A percentile compares a stretch with the other conserved stretches of the same genome.
These are phyloP conservation scores for Spinibarbus caldwelli DNA, from an alignment of 2,797 vertebrate species.

Conservation along the genomic window DNA sequence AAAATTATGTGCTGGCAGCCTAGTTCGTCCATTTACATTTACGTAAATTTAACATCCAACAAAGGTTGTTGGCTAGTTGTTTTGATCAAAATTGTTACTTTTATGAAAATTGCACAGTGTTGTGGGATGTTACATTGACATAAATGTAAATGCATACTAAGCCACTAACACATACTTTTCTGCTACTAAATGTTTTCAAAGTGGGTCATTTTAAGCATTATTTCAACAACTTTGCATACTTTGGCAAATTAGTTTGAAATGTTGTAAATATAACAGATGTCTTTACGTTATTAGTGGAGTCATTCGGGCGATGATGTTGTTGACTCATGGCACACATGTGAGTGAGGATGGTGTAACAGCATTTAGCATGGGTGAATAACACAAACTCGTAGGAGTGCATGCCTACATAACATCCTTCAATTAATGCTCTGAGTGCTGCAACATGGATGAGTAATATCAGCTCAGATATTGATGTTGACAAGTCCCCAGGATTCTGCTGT, in stretches of 20 bases:
- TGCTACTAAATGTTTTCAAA: background rate
- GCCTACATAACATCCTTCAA: conserved; percentile 32
- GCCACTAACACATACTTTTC: background rate
- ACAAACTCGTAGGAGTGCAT: conserved; percentile 35
- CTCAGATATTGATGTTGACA: conserved; percentile 32
- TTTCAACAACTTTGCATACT: conserved; percentile 7
- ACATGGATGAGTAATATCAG: conserved; percentile 41
- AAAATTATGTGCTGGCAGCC: background rate
- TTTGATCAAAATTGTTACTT: background rate
- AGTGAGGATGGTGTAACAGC: conserved; percentile 8
- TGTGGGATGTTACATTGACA: background rate
- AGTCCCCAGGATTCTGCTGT: conserved; percentile 1
- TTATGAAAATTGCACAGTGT: background rate
- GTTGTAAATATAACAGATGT: conserved; percentile 35
- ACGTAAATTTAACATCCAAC: background rate
- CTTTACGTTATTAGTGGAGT: conserved; percentile 24
- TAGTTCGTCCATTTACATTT: background rate
- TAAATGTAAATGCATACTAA: background rate
- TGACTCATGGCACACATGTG: conserved; percentile 31
- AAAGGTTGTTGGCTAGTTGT: too few relatives aligned
- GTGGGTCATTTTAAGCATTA: background rate
- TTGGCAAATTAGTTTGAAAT: conserved; percentile 25
- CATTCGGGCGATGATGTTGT: background rate
- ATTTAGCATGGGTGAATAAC: conserved; percentile 30
- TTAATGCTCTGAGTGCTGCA: conserved; percentile 14